Evolutionary conservation across 2,888 invertebrate species (phyloP), one percentile per base, ranked within the genome.

Genomic region (Agrochola lota): DNA sequence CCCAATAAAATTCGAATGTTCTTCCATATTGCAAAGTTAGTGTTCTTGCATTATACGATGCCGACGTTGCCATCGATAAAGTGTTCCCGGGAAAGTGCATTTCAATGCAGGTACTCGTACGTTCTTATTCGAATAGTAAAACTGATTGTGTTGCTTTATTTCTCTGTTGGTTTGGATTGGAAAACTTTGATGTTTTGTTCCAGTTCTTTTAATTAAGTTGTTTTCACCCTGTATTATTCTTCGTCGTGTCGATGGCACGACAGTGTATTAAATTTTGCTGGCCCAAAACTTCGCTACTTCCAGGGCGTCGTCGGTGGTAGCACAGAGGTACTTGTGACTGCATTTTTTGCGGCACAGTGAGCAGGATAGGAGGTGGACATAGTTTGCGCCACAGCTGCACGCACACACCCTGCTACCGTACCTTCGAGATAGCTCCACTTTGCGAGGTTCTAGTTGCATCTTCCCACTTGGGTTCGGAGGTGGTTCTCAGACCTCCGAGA

Each of bases 1-100:
- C 63, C 35, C 60, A 71, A 80, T 84, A 84, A 83, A 84, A 78
- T 59, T 23, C 57, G 74, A 74, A 85, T 80, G 74, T 66, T 63
- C 81, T 0, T 8, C 46, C 72, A 74, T 77, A 81, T 81, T 74
- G 77, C 62, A 74, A 73, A 81, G 84, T 74, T 77, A 77, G 40
- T 74, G 66, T 40, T 40, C 66, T 7, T 68, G 74, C 40, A 62
- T 30, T 63, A 57, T 68, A 74, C 68, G 66, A 71, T 15, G 63
- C 52, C 68, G 66, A 71, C 35, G 63, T 62, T n/a, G 30, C 20
- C 11, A 67, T 66, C 59, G 64, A 69, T 84, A 77, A 72, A 72
- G 60, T 80, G 62, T 81, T 74, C 70, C 15, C 8, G 12, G 43
- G 46, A 12, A 62, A 59, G 30, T 84, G 73, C 66, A 78, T 63